Conservation (phyloP, 1,140 invertebrate genomes). For the Drosophila grimshawi region DNA sequence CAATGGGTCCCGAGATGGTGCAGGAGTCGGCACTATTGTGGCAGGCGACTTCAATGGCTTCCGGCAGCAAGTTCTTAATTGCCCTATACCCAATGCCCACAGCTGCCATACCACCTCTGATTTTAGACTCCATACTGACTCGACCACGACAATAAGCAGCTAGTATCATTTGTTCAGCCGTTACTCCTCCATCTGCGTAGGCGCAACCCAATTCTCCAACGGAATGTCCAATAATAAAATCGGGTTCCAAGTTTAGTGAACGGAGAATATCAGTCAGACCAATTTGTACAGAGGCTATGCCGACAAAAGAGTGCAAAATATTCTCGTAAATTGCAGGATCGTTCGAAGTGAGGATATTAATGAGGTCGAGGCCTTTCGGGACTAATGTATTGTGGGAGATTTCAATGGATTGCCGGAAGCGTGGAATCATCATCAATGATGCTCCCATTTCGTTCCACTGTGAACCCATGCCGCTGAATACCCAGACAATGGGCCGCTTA, state of each 20-base stretch:
- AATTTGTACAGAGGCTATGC: constrained; percentile 95
- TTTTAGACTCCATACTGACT: constrained; percentile 92
- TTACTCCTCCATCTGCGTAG: constrained; percentile 94
- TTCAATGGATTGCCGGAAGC: constrained; percentile 90
- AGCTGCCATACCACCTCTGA: constrained; percentile 93
- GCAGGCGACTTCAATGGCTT: constrained; percentile 91
- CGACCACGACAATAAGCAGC: constrained; percentile 93
- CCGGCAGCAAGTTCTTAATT: constrained; percentile 87
- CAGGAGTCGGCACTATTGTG: constrained; percentile 94
- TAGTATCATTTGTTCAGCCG: constrained; percentile 92
- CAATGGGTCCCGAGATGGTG: constrained; percentile 93
- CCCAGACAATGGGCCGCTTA: constrained; percentile 91
- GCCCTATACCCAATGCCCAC: constrained; percentile 88
- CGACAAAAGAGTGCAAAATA: constrained; percentile 94
- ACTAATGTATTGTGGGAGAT: constrained; percentile 90
- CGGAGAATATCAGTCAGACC: constrained; percentile 92
- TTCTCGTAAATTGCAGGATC: constrained; percentile 92
- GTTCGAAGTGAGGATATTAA: constrained; percentile 90
- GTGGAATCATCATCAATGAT: constrained; percentile 87
- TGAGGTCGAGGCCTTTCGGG: constrained; percentile 91
- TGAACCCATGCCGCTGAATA: constrained; percentile 96
- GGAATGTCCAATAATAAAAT: constrained; percentile 95
- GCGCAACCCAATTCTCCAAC: constrained; percentile 95
- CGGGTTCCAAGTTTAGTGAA: constrained; percentile 89
- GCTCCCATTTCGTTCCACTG: constrained; percentile 95